phyloP scores from a whole-genome alignment of 1,140 invertebrate species.

The Myzus persicae region DNA sequence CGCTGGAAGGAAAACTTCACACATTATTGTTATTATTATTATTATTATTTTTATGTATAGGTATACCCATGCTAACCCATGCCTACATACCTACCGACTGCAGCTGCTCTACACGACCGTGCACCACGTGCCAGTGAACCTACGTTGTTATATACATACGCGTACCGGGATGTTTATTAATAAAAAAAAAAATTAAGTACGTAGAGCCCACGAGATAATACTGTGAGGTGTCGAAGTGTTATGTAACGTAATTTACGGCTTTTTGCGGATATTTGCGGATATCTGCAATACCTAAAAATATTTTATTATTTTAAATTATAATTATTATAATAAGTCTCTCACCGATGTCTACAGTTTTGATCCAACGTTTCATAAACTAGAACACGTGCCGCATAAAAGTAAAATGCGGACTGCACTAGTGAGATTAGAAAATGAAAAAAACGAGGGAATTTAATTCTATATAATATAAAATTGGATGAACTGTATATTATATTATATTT shows the following conservation, averaged over 20 bases:
- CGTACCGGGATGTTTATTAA: neutral
- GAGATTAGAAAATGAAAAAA: neutral
- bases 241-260: neutral
- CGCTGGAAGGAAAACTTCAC: neutral
- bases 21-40: neutral
- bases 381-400: neutral
- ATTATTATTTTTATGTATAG: neutral
- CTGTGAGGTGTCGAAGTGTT: no score
- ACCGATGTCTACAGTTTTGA: neutral
- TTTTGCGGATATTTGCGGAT: neutral
- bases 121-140: slow-evolving; percentile 35
- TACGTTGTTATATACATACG: neutral
- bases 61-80: neutral
- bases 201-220: neutral
- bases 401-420: neutral
- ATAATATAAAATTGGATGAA: neutral
- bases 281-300: neutral
- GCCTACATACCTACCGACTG: neutral
- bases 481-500: no score
- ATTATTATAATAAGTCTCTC: neutral
- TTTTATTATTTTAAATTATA: neutral
- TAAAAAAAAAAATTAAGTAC: neutral
- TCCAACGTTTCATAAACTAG: neutral
- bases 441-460: neutral
- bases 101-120: neutral